Percentiles rank a stretch among this genome's conserved stretches.
phyloP scores from a whole-genome alignment of 2,888 invertebrate genomes.

The Drosophila formosana region DNA sequence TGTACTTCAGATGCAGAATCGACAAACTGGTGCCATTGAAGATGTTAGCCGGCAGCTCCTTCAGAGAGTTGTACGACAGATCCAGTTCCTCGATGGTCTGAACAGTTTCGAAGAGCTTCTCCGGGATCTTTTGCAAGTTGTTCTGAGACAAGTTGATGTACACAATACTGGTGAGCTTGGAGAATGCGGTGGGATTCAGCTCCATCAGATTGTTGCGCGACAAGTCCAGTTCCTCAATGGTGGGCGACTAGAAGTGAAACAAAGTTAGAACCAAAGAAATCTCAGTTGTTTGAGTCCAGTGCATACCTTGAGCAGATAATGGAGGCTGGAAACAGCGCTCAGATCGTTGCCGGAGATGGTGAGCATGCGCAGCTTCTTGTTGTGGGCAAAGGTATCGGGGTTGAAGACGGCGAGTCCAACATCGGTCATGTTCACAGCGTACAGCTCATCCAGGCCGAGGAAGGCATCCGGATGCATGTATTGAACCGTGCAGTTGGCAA shows the following conservation, averaged over 20 bases:
- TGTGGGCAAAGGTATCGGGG: constrained; percentile 89
- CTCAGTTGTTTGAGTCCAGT: too few relatives aligned
- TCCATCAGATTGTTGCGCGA: constrained; percentile 89
- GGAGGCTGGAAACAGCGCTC: constrained; percentile 83
- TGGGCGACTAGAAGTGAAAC: constrained; percentile 85
- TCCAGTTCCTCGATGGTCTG: constrained; percentile 90
- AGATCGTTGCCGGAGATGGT: constrained; percentile 89
- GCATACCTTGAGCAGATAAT: constrained; percentile 81
- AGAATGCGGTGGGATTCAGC: constrained; percentile 88
- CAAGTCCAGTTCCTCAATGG: constrained; percentile 90
- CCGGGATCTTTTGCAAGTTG: constrained; percentile 86
- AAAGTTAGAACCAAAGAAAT: neutral
- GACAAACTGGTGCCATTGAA: constrained; percentile 90
- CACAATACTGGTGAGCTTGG: constrained; percentile 88
- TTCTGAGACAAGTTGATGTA: constrained; percentile 90
- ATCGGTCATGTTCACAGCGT: constrained; percentile 89
- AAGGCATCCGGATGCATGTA: constrained; percentile 90
- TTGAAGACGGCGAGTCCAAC: constrained; percentile 89
- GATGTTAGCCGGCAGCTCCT: constrained; percentile 87
- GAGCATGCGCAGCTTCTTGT: constrained; percentile 88
- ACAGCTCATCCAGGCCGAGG: constrained; percentile 88
- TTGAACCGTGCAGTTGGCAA: constrained; percentile 89
- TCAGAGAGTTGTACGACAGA: constrained; percentile 89
- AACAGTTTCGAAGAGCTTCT: constrained; percentile 87
- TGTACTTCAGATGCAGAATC: constrained; percentile 89